Evolutionary conservation across 1,140 invertebrate genomes (phyloP).

Genomic region (Zaprionus tsacasi): DNA sequence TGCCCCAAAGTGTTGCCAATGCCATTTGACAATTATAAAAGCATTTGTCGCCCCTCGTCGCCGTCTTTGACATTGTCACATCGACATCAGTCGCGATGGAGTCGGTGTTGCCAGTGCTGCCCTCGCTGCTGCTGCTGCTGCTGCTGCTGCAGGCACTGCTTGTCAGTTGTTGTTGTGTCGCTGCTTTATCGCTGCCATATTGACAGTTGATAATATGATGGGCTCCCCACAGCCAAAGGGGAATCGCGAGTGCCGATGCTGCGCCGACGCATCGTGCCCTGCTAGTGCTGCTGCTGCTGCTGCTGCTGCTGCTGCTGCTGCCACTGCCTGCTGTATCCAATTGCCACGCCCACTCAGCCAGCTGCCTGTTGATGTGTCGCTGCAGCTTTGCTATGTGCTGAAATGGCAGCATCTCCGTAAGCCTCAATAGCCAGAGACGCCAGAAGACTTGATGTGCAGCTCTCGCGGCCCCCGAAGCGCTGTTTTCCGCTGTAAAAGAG

Average conservation of each 20-base stretch:
- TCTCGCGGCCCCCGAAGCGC: constrained; percentile 61
- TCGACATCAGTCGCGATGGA: constrained; percentile 33
- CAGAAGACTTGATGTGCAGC: constrained; percentile 66
- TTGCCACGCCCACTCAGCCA: constrained; percentile 52
- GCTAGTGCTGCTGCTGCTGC: constrained; percentile 22
- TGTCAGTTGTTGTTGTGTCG: constrained; percentile 23
- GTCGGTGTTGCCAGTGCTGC: constrained; percentile 22
- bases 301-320: constrained; percentile 15
- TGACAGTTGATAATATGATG: constrained; percentile 81
- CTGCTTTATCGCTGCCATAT: constrained; percentile 49
- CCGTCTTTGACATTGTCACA: constrained; percentile 61
- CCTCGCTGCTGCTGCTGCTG: background rate
- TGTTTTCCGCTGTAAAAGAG: constrained; percentile 53
- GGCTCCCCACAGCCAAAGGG: constrained; percentile 50
- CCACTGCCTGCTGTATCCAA: constrained; percentile 29
- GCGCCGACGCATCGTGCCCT: background rate
- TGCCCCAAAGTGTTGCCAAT: constrained; percentile 58
- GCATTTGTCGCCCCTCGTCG: constrained; percentile 62
- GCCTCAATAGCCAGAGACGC: constrained; percentile 56
- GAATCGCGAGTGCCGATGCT: constrained; percentile 20
- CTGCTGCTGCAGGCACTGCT: constrained; percentile 6
- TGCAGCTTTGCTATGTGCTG: constrained; percentile 41
- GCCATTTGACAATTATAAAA: constrained; percentile 83
- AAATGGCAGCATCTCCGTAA: constrained; percentile 39
- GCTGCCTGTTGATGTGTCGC: constrained; percentile 67